Base-by-base conservation (phyloP, 2,888 invertebrate genomes). In the Apoda limacodes region DNA sequence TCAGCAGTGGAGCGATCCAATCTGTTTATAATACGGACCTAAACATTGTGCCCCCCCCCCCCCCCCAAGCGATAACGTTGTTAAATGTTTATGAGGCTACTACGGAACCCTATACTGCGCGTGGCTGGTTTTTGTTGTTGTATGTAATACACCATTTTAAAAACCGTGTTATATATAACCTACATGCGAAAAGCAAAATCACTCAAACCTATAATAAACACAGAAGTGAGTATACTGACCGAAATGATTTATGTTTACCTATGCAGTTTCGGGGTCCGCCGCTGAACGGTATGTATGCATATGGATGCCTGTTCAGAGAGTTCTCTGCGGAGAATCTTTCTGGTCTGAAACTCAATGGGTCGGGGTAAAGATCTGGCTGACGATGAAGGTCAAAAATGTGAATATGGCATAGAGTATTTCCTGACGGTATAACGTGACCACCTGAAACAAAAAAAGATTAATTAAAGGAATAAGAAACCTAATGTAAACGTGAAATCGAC, bases 221-320 rank as follows among this genome's bases (percentile, higher is more conserved):
- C 12, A 11, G 12, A 9, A 24, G 24, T 13, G 11, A 4, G 20
- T 14, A 4, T 10, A 12, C 10, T 26, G 30, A 30, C 28, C 34
- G 35, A 32, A 10, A 4, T 25, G 25, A n/a, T n/a, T 10, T 17
- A 28, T 22, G 24, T 22, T 51, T 65, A 86, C 87, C 88, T 41
- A 88, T 87, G 45, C 88, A 88, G 55, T 88, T 88, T 13, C 88
- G 75, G 0, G 84, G 83, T 2, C 88, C 88, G 1, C 86, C 88
- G 50, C 88, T 88, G 39, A 88, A 88, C 0, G 88, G 88, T 32
- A 88, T 76, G 49, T 83, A 88, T 0, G 84, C 76, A 41, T 82
- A 88, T 0, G 86, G 85, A 62, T 88, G 87, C 15, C 87, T 67
- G 13, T 60, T 56, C 2, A 48, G 35, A 7, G 66, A 55, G 43